Evolutionary conservation across 2,888 invertebrate species (phyloP).

Genomic region (Electrophaes corylata): DNA sequence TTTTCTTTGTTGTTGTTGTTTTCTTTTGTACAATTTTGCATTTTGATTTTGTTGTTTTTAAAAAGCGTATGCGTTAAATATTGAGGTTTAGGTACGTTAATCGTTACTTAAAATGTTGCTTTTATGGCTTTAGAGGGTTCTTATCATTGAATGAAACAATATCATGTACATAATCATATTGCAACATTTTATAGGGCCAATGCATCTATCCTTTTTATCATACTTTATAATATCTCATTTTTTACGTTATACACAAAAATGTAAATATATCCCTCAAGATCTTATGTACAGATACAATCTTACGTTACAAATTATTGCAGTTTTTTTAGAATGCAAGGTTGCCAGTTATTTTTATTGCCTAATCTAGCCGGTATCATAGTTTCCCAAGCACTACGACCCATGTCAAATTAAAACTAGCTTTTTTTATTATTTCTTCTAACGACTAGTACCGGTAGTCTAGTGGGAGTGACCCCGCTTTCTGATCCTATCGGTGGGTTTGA

Average conservation of each 20-base stretch:
- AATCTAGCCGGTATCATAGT: constrained; percentile 5
- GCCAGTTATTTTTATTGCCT: constrained; percentile 7
- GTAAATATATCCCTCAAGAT: not conserved
- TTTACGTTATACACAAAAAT: not conserved
- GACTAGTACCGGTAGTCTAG: not conserved
- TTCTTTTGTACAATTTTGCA: not conserved
- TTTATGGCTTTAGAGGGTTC: not conserved
- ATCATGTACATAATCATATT: constrained; percentile 11
- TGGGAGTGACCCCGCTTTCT: no score
- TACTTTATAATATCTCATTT: not conserved
- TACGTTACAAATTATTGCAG: not conserved
- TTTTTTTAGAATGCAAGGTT: constrained; percentile 21
- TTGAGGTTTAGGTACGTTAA: constrained; percentile 4
- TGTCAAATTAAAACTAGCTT: not conserved
- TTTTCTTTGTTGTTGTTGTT: constrained; percentile 35
- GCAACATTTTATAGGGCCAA: constrained; percentile 9
- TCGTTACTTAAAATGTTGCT: not conserved
- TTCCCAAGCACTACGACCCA: not conserved
- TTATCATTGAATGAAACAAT: constrained; percentile 24
- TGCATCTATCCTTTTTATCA: not conserved
- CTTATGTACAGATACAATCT: not conserved
- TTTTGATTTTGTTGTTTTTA: not conserved
- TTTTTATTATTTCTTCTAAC: not conserved
- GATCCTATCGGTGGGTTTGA: no score
- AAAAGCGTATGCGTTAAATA: not conserved